A percentile compares a stretch with the other conserved stretches of the same genome.
Conservation (phyloP, 2,888 invertebrate genomes). For the Amaurobius ferox region DNA sequence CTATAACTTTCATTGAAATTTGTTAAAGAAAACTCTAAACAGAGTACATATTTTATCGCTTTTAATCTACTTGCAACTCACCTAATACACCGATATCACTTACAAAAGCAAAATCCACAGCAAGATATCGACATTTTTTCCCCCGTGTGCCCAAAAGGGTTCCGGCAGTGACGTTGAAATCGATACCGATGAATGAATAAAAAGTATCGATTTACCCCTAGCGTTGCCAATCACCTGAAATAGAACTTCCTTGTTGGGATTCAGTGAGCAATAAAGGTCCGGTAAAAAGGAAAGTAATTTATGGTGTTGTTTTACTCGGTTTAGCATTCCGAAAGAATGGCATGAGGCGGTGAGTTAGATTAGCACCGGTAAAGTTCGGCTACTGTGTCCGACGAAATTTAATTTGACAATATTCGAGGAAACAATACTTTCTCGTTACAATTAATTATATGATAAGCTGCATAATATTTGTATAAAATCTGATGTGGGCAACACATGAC, state of each 20-base stretch:
- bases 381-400: too few species aligned
- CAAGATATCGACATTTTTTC: not conserved
- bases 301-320: not conserved
- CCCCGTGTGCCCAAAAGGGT: not conserved
- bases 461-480: too few species aligned
- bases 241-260: conserved; percentile 34
- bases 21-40: too few species aligned
- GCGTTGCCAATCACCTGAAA: conserved; percentile 62
- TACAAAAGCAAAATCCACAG: conserved; percentile 1
- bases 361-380: too few species aligned
- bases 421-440: too few species aligned
- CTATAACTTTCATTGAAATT: too few species aligned
- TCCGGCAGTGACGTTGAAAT: conserved; percentile 23
- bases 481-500: too few species aligned
- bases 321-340: not conserved
- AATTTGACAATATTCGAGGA: too few species aligned
- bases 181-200: conserved; percentile 69
- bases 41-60: too few species aligned
- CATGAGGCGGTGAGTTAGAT: too few species aligned
- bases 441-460: too few species aligned
- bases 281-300: conserved; percentile 1
- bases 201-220: conserved; percentile 53
- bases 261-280: not conserved
- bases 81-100: not conserved
- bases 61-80: too few species aligned